Percentiles rank a stretch among this genome's conserved stretches.
These are phyloP conservation scores for Lepilemur septentrionalis DNA, from an alignment of 2,797 vertebrate species.

Conservation along the genomic window DNA sequence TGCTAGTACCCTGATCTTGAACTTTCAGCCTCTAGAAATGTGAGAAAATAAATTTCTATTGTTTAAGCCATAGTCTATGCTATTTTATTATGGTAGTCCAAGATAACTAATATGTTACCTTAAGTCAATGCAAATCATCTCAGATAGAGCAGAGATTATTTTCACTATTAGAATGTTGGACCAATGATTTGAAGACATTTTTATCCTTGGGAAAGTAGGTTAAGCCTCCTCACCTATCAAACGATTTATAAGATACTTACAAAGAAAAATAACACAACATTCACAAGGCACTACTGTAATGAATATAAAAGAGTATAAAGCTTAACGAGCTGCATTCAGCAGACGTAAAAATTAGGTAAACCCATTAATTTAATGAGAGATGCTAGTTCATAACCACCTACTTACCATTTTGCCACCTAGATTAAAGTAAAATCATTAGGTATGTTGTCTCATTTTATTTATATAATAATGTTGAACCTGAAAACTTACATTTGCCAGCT, in stretches of 20 bases:
- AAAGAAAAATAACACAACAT: constrained; percentile 47
- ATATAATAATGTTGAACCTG: background rate
- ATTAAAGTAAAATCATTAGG: constrained; percentile 35
- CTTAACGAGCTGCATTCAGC: constrained; percentile 28
- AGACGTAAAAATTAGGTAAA: constrained; percentile 55
- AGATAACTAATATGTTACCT: background rate
- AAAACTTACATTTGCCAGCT: constrained; percentile 10
- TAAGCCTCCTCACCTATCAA: background rate
- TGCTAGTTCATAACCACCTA: background rate
- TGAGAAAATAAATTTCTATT: background rate
- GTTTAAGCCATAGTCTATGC: background rate
- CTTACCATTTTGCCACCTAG: background rate
- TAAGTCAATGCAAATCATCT: background rate
- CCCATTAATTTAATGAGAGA: constrained; percentile 46
- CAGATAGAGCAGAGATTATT: background rate
- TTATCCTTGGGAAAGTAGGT: constrained; percentile 49
- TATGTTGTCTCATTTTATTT: background rate
- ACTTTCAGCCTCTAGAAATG: background rate
- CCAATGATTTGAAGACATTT: background rate
- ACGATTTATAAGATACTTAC: constrained; percentile 37
- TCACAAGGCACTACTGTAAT: background rate
- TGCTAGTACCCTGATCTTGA: background rate
- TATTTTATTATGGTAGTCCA: background rate
- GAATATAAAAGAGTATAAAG: constrained; percentile 27
- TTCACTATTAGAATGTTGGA: background rate